These are phyloP conservation scores for Acropora tenuis DNA, from an alignment of 64 coral and sea anemone species.

Conservation along the genomic window DNA sequence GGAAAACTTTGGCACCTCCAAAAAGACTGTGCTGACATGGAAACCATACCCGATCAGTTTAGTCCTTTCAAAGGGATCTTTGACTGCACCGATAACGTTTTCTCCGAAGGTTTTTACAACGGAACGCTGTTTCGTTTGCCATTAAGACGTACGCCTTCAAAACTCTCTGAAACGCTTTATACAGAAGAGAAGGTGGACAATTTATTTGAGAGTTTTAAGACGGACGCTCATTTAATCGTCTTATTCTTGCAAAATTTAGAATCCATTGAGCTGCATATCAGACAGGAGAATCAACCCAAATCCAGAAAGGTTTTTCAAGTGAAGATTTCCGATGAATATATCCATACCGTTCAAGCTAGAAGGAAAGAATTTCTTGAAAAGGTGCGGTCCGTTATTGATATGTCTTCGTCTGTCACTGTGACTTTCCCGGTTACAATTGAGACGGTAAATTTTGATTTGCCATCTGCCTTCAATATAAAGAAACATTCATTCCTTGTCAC, in stretches of 20 bases:
- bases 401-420: background rate
- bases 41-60: constrained; percentile 72
- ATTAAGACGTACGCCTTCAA: constrained; percentile 66
- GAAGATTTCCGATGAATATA: constrained; percentile 34
- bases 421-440: constrained; percentile 62
- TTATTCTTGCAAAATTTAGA: constrained; percentile 86
- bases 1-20: constrained; percentile 44
- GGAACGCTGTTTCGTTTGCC: constrained; percentile 96
- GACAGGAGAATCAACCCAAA: constrained; percentile 13
- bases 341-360: constrained; percentile 14
- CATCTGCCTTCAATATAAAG: background rate
- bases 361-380: constrained; percentile 59
- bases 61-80: constrained; percentile 79
- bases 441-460: background rate
- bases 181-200: constrained; percentile 62
- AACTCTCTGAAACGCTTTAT: constrained; percentile 81
- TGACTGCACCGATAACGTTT: constrained; percentile 69
- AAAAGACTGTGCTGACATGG: constrained; percentile 8
- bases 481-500: constrained; percentile 69
- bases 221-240: constrained; percentile 70
- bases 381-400: background rate
- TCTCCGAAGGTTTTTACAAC: constrained; percentile 54
- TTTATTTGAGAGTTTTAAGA: constrained; percentile 80
- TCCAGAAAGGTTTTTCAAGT: constrained; percentile 62
- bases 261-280: constrained; percentile 69